Base-by-base conservation (phyloP, 1,140 invertebrate species). In the Ylistrum balloti region DNA sequence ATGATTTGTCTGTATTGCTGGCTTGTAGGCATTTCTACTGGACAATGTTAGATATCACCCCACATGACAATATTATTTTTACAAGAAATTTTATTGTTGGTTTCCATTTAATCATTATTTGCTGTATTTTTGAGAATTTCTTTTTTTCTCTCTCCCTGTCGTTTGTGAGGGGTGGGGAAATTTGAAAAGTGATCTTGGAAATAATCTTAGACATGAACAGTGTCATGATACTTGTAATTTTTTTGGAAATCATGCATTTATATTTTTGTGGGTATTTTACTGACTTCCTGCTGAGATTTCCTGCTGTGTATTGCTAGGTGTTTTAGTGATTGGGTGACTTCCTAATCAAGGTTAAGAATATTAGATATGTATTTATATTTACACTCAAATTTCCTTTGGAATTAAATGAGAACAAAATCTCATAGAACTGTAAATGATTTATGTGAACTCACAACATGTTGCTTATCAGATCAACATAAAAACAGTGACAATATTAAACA, bases 1-100 rank as follows among this genome's bases (percentile, higher is more conserved):
- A n/a, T 28, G 56, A 74, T 74, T 28, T 74, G 56, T 74, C 56
- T 74, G 56, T 74, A 74, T 74, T n/a, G 5, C n/a, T 74, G 45
- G 15, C 17, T 74, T 1, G 41, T 17, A 9, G 35, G 13, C 17
- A 17, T 45, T 45, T 17, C 9, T 17, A 45, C 41, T 45, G 41
- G 41, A 74, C 56, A 74, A 74, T 74, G 56, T 74, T 74, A 28
- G 28, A 74, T 28, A 74, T 74, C 56, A 28, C 22, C n/a, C 56
- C 28, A n/a, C 22, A 74, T 28, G 5, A 1, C 56, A 17, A n/a
- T 5, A 1, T 74, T 17, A n/a, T 28, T 5, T 74, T 5, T 74
- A n/a, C 56, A 7, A 74, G n/a, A 28, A 74, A 28, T 74, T 74
- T 22, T n/a, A 74, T 3, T 74, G 7, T 74, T 74, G 22, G 28